Percentiles rank a stretch among this genome's conserved stretches.
Conservation (phyloP, 2,888 invertebrate species). For the Stenchaetothrips biformis region DNA sequence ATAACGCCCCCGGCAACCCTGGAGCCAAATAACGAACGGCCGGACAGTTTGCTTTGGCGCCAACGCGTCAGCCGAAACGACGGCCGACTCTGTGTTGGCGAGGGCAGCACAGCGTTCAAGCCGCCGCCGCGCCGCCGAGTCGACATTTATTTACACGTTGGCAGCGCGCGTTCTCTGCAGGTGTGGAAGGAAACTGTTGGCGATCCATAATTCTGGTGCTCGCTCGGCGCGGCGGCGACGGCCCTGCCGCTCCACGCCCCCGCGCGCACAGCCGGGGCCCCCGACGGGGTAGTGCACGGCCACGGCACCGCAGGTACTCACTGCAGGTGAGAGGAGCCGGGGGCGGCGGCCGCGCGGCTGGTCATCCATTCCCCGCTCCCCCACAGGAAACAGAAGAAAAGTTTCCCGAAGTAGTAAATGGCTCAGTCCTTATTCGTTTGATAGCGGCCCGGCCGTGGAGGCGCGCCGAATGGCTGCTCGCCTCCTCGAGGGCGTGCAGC, state of each 20-base stretch:
- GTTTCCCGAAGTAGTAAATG: conserved; percentile 19
- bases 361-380: conserved; percentile 17
- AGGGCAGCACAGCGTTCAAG: too few relatives aligned
- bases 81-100: too few relatives aligned
- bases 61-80: too few relatives aligned
- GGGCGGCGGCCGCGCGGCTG: not conserved
- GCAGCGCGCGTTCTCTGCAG: not conserved
- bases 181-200: not conserved
- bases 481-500: not conserved
- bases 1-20: too few relatives aligned
- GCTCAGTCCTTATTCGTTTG: conserved; percentile 24
- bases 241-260: not conserved
- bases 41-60: too few relatives aligned
- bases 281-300: not conserved
- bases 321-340: not conserved
- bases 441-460: not conserved
- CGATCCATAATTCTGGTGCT: not conserved
- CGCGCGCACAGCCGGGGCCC: not conserved
- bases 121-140: too few relatives aligned
- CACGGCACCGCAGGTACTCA: not conserved
- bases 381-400: conserved; percentile 21
- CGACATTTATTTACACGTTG: too few relatives aligned
- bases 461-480: not conserved
- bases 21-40: too few relatives aligned
- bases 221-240: not conserved